Evolutionary conservation across 2,888 invertebrate species (phyloP), one percentile per base, ranked within the genome.

Genomic region (Melieria crassipennis): DNA sequence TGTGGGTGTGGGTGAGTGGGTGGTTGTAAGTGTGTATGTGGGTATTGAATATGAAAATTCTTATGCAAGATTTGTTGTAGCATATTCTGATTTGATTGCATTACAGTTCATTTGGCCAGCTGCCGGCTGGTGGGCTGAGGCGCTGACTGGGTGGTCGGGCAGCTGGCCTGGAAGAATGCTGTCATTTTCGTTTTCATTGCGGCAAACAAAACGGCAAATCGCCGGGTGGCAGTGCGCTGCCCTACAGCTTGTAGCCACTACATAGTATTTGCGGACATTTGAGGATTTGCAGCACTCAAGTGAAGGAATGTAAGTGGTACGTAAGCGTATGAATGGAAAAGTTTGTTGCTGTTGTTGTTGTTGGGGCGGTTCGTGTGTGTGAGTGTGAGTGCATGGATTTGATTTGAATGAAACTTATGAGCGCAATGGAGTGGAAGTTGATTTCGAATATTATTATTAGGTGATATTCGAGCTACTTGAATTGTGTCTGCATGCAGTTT

Each of bases 61-160:
- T 2, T 30, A 30, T 30, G 30, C 30, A 30, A 30, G 30, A 30
- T 30, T 30, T 30, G 30, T 30, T 30, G 30, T 30, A 30, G 30
- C 30, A 30, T 30, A 30, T 30, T 30, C 30, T 30, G 67, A 66
- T 63, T 73, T 73, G 67, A 67, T 73, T 70, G 70, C 73, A 73
- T 70, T 67, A 73, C 73, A 73, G 73, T 73, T 73, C 73, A 73
- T 73, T 73, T 73, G 73, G 64, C 50, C 13, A 69, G 30, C 57
- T 69, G 43, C 16, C 30, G 13, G 50, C 9, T 50, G 30, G 30
- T 30, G 1, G 30, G 30, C 30, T 2, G 30, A 30, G 30, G 30
- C 30, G 30, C 30, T 30, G 30, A 30, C 30, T 30, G 30, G 30
- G 30, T 30, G 30, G 30, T 30, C 30, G 30, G 30, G 1, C 30